These are phyloP conservation scores for Forbesichthys agassizii DNA, from an alignment of 2,113 vertebrate species.

Conservation along the genomic window DNA sequence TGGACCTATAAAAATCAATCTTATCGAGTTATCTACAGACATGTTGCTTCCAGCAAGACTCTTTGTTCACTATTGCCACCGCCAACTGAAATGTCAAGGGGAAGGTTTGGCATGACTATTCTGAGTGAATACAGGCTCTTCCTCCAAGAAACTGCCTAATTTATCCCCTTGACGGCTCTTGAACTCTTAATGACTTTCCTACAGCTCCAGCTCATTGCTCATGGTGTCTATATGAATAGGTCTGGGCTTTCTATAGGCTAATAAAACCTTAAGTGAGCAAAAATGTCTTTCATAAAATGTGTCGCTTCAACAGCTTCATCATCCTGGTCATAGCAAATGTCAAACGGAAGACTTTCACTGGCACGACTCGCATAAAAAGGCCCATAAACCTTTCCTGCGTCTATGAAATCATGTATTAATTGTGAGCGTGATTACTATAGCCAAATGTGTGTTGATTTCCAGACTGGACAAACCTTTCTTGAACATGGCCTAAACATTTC, in stretches of 20 bases:
- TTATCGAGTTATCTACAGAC: constrained; percentile 28
- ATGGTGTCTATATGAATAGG: constrained; percentile 18
- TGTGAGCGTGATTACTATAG: constrained; percentile 51
- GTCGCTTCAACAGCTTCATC: constrained; percentile 71
- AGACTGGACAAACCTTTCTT: constrained; percentile 10
- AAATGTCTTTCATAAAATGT: constrained; percentile 74
- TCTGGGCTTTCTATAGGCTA: constrained; percentile 59
- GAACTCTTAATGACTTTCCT: constrained; percentile 60
- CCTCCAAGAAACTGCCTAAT: constrained; percentile 51
- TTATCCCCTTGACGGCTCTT: constrained; percentile 58
- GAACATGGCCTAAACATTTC: constrained; percentile 2
- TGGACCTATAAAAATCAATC: constrained; percentile 13
- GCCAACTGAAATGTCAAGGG: constrained; percentile 49
- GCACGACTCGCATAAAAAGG: constrained; percentile 61
- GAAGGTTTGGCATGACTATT: constrained; percentile 29
- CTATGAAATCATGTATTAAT: constrained; percentile 71
- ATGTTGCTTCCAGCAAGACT: constrained; percentile 12
- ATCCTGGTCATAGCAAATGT: constrained; percentile 66
- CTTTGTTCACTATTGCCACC: constrained; percentile 14
- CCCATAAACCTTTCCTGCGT: constrained; percentile 69
- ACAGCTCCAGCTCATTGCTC: constrained; percentile 41
- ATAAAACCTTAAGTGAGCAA: constrained; percentile 78
- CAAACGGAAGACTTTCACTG: constrained; percentile 55
- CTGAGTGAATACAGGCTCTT: constrained; percentile 29
- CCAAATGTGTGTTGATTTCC: constrained; percentile 58